phyloP scores from a whole-genome alignment of 2,888 invertebrate species.

The Brachylomia viminalis region DNA sequence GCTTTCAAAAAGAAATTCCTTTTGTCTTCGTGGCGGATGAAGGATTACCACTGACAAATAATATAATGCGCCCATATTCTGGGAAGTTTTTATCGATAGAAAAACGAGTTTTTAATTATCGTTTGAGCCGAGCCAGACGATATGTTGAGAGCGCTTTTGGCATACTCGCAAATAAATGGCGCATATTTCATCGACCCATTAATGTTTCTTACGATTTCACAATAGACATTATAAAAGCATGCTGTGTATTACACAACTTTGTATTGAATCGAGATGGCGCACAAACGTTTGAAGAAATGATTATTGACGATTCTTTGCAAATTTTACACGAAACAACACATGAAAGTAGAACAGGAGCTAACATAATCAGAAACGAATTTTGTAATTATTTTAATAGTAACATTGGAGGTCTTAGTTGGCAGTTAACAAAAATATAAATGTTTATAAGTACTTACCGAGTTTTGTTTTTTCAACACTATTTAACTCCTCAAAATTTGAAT shows the following conservation, averaged over 20 bases:
- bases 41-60: no score
- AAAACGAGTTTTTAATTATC: constrained; percentile 40
- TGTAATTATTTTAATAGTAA: constrained; percentile 40
- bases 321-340: constrained; percentile 31
- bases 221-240: constrained; percentile 30
- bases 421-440: constrained; percentile 40
- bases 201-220: constrained; percentile 22
- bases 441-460: constrained; percentile 36
- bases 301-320: constrained; percentile 24
- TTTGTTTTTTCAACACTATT: constrained; percentile 41
- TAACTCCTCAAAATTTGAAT: constrained; percentile 45
- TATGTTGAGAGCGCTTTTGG: constrained; percentile 30
- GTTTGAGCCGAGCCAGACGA: constrained; percentile 34
- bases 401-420: constrained; percentile 40
- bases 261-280: constrained; percentile 31
- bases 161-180: constrained; percentile 33
- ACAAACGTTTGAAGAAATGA: constrained; percentile 32
- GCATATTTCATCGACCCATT: constrained; percentile 26
- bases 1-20: constrained; percentile 30
- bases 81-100: constrained; percentile 32
- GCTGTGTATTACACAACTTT: constrained; percentile 31
- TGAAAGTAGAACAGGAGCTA: constrained; percentile 34
- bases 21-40: no score
- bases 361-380: constrained; percentile 39
- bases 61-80: no score